Evolutionary conservation across 2,888 invertebrate genomes (phyloP).

Genomic region (Tromatobia lineatoria): DNA sequence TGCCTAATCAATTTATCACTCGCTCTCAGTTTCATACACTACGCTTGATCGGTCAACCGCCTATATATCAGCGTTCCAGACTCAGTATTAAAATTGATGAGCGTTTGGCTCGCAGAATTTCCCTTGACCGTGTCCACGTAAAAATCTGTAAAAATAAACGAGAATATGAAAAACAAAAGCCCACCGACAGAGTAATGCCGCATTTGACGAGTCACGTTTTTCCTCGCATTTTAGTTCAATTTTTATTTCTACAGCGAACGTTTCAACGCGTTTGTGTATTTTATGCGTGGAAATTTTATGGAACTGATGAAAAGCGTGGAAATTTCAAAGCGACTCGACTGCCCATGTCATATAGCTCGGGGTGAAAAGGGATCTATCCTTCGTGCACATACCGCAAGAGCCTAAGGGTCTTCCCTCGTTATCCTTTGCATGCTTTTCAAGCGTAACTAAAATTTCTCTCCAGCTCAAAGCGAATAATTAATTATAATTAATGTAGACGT

Average conservation of each 20-base stretch:
- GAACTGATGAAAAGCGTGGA: conserved; percentile 21
- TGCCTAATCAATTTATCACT: conserved; percentile 25
- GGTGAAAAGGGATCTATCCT: neutral
- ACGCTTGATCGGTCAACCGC: neutral
- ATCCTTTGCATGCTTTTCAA: conserved; percentile 28
- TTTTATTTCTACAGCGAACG: neutral
- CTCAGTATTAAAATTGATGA: conserved; percentile 30
- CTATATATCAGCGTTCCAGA: neutral
- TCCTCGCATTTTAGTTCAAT: neutral
- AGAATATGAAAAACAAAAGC: neutral
- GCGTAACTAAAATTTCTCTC: conserved; percentile 10
- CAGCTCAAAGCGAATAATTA: conserved; percentile 41
- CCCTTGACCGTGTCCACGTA: neutral
- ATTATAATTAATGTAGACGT: conserved; percentile 30
- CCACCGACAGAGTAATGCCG: neutral
- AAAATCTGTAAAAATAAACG: neutral
- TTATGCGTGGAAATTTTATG: neutral
- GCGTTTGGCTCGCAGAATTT: neutral
- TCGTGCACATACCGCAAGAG: neutral
- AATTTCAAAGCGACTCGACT: neutral
- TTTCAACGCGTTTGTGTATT: neutral
- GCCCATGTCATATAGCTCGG: neutral
- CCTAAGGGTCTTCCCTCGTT: conserved; percentile 37
- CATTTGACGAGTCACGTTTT: neutral
- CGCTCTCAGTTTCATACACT: conserved; percentile 11